Evolutionary conservation across 2,797 vertebrate genomes (phyloP), one percentile per base, ranked within the genome.

Genomic region (Pantherophis alleghaniensis): DNA sequence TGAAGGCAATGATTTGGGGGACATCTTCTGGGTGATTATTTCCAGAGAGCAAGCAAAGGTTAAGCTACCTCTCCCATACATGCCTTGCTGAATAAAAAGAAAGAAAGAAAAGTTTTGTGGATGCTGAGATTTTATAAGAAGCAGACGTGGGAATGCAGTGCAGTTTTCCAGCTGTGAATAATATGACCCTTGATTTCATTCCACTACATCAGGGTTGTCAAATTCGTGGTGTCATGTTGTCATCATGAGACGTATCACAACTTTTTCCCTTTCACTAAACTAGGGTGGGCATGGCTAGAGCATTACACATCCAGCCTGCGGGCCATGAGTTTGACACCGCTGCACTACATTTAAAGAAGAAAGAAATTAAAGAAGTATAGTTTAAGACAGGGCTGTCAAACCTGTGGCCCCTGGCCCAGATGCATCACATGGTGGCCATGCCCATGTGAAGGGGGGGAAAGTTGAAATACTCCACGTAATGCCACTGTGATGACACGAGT

Each of bases 101-200:
- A 79, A 37, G 12, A 66, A 79, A 83, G 20, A 47, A 83, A 79
- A 9, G 42, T 51, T 90, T n/a, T n/a, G 28, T n/a, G 26, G 53
- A 32, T 42, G 4, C 14, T 91, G 69, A 83, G 32, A 24, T 91
- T 47, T 42, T 16, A 37, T 57, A 91, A 79, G n/a, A 91, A 32
- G 69, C 20, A 3, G 66, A 2, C n/a, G 42, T 1, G 0, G 0
- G 37, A 60, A 90, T 92, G 2, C 0, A 2, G 91, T 55, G 37
- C 42, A 94, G 59, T 93, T 91, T 51, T 10, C 56, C 7, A 91
- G 69, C 1, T 87, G 93, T 51, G 42, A 53, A 87, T 26, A 87
- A 51, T 59, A 51, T 59, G 59, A 83, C 20, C 1, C 10, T 47
- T 83, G 20, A 83, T 83, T 83, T 83, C 37, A 83, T 83, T 47